These are phyloP conservation scores for Gambelia wislizenii DNA, from an alignment of 2,797 vertebrate genomes.

Conservation along the genomic window DNA sequence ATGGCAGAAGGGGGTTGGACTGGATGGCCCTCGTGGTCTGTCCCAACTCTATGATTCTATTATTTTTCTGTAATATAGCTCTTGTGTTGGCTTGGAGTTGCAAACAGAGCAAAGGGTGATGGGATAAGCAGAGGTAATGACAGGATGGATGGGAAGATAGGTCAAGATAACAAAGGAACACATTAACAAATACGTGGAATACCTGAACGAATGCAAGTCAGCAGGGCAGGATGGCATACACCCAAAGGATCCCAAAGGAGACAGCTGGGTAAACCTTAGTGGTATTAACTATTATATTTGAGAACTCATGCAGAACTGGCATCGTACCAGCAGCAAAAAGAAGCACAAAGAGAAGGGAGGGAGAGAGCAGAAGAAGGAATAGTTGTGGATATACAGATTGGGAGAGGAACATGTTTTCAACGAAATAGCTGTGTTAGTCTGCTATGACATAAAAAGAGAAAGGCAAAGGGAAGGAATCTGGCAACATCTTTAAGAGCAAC, in stretches of 20 bases:
- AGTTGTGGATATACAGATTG: background rate
- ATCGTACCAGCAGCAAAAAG: background rate
- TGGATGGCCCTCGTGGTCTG: too few species aligned
- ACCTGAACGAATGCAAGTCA: constrained; percentile 11
- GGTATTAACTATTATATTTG: constrained; percentile 33
- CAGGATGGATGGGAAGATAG: background rate
- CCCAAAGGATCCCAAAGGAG: constrained; percentile 1
- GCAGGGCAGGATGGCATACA: background rate
- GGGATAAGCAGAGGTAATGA: background rate
- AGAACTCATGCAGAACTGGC: constrained; percentile 20
- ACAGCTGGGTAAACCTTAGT: constrained; percentile 27
- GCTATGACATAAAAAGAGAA: too few species aligned
- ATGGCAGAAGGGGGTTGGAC: too few species aligned
- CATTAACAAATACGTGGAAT: constrained; percentile 25
- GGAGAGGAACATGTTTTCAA: background rate
- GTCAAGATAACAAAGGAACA: constrained; percentile 28
- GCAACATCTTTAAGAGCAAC: too few species aligned
- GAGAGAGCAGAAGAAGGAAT: background rate
- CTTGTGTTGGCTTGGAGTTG: background rate
- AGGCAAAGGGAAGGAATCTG: too few species aligned
- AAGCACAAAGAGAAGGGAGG: background rate
- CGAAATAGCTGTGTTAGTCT: background rate
- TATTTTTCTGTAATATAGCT: too few species aligned
- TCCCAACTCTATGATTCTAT: too few species aligned
- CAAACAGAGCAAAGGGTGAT: background rate